These are phyloP conservation scores for Leptopilina clavipes DNA, from an alignment of 1,140 invertebrate genomes.

Conservation along the genomic window DNA sequence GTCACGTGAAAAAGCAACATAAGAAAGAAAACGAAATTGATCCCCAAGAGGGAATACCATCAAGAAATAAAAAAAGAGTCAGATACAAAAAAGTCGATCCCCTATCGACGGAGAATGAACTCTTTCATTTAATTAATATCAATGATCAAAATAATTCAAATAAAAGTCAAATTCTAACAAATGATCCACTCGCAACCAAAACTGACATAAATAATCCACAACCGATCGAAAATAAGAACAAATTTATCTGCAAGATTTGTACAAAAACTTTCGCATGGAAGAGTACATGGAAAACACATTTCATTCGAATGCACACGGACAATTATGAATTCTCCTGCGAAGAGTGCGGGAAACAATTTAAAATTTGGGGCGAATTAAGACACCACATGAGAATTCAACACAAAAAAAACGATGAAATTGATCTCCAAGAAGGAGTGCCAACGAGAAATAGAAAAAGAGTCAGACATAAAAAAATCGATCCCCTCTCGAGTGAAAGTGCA, in stretches of 20 bases:
- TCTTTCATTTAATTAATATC: no score
- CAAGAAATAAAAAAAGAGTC: no score
- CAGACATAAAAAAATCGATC: constrained; percentile 53
- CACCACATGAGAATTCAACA: neutral
- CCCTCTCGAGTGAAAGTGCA: neutral
- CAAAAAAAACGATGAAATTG: constrained; percentile 39
- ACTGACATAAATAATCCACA: neutral
- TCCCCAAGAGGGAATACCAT: no score
- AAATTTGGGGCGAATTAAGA: neutral
- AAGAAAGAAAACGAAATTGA: neutral
- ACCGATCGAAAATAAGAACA: neutral
- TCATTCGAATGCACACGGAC: constrained; percentile 4
- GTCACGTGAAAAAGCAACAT: constrained; percentile 47
- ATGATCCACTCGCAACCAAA: neutral
- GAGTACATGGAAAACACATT: neutral
- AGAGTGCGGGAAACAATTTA: constrained; percentile 6
- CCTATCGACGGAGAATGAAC: no score
- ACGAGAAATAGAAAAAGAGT: constrained; percentile 61
- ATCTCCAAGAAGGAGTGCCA: constrained; percentile 65
- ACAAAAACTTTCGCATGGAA: neutral
- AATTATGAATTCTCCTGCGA: constrained; percentile 16
- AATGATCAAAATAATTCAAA: no score
- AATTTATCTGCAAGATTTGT: neutral
- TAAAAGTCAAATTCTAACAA: no score
- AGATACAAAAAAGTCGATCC: no score